Percentiles rank a stretch among this genome's conserved stretches.
phyloP scores from a whole-genome alignment of 2,113 vertebrate genomes.

The Xenopus laevis region DNA sequence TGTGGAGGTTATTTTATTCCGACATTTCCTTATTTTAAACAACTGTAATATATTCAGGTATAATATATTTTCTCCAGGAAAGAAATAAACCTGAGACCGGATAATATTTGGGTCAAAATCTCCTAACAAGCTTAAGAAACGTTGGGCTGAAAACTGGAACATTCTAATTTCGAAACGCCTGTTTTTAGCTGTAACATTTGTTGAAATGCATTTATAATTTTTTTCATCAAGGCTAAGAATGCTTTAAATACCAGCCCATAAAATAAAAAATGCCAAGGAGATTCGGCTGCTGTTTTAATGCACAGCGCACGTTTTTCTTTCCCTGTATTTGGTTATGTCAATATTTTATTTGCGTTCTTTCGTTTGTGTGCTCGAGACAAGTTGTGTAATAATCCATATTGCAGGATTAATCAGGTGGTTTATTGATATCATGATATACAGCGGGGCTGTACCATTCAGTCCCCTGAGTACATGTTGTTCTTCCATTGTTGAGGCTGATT shows the following conservation, averaged over 20 bases:
- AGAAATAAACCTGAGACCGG: background rate
- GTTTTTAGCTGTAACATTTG: too few species aligned
- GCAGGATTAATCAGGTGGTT: conserved; percentile 2
- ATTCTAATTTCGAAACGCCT: too few species aligned
- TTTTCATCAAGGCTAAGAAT: too few species aligned
- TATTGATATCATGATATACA: conserved; percentile 5
- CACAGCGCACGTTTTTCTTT: background rate
- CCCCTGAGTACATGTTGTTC: background rate
- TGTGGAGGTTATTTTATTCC: conserved; percentile 18
- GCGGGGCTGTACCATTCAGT: background rate
- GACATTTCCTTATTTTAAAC: conserved; percentile 13
- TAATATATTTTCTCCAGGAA: background rate
- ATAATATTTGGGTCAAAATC: background rate
- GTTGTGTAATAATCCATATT: conserved; percentile 1
- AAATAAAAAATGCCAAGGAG: background rate
- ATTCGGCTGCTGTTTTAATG: background rate
- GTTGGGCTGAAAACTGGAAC: too few species aligned
- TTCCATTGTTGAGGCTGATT: background rate
- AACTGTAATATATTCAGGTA: background rate
- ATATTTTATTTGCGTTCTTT: background rate
- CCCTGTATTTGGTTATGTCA: background rate
- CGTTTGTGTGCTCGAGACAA: background rate
- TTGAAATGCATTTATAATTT: too few species aligned
- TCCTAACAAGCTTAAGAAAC: too few species aligned
- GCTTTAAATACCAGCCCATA: too few species aligned